Evolutionary conservation across 2,888 invertebrate species (phyloP), one percentile per base, ranked within the genome.

Genomic region (Drosophila algonquin): DNA sequence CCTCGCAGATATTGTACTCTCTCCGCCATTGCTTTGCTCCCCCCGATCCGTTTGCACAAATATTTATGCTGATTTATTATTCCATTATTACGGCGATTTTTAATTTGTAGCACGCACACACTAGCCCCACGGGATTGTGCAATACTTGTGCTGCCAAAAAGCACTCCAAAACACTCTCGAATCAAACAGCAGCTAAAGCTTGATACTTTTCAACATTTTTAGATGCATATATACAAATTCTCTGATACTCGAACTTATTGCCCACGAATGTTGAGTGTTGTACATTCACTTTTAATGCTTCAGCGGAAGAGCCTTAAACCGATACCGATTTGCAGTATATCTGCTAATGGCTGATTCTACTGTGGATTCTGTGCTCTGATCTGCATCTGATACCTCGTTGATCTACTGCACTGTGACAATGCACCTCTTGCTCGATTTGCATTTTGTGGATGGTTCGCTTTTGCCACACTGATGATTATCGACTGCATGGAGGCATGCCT

Each of bases 31-130:
- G 10, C 32, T 12, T 3, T 10, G 45, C 50, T 27, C 27, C 40
- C 48, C 21, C 44, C n/a, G 51, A 51, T 70, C 18, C 44, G 47
- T 53, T 76, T 24, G 24, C 24, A 77, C 75, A 40, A 14, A 86
- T 82, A 80, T 84, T 86, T 73, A 73, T 78, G 63, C 63, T 89
- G 75, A 78, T 85, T 85, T 81, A 56, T 64, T 60, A 77, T 73
- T 63, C 69, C 57, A 50, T 85, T 76, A 78, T 85, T 82, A 72
- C 72, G 53, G 62, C 80, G 76, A 60, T 40, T 69, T 77, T 73
- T 71, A 75, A 79, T 87, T 82, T 86, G 74, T 75, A 69, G 73
- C 83, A 89, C 89, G 89, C 85, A 89, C 84, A 75, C 53, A 40
- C 14, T 2, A 2, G 35, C 35, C 35, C 35, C 40, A 40, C 14